Conservation (phyloP, 92 coral and sea anemone genomes). For the Actinostola sp. region DNA sequence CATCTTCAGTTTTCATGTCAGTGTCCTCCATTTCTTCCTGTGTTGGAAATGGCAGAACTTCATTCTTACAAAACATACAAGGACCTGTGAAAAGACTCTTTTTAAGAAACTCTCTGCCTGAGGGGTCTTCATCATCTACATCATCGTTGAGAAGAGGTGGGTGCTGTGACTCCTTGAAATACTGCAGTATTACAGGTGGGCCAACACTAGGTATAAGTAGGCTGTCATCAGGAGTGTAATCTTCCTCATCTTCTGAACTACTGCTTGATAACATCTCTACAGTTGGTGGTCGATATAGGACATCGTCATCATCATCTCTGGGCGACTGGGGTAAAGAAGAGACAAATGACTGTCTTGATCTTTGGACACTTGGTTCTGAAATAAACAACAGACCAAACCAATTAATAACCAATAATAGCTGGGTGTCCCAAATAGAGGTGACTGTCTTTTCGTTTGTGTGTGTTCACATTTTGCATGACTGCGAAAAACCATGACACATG, state of each 20-base stretch:
- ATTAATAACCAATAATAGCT: slow-evolving; percentile 18
- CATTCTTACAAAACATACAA: slow-evolving; percentile 90
- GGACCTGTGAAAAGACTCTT: slow-evolving; percentile 76
- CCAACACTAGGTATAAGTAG: slow-evolving; percentile 91
- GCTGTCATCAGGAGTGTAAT: slow-evolving; percentile 54
- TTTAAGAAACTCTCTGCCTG: slow-evolving; percentile 52
- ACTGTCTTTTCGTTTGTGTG: neutral
- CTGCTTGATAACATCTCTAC: slow-evolving; percentile 85
- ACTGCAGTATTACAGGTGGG: slow-evolving; percentile 96
- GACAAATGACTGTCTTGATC: slow-evolving; percentile 60
- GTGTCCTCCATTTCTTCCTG: slow-evolving; percentile 67
- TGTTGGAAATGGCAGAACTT: slow-evolving; percentile 82
- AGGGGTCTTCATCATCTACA: slow-evolving; percentile 34
- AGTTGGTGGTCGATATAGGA: slow-evolving; percentile 82
- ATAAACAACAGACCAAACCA: slow-evolving; percentile 7
- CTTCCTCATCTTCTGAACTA: slow-evolving; percentile 77
- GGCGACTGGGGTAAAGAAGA: slow-evolving; percentile 73
- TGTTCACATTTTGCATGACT: too few relatives aligned
- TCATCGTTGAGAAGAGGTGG: slow-evolving; percentile 80
- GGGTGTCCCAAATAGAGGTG: neutral
- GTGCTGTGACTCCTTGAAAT: slow-evolving; percentile 88
- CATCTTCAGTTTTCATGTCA: slow-evolving; percentile 64
- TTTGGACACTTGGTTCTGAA: slow-evolving; percentile 41
- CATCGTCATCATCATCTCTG: slow-evolving; percentile 65
- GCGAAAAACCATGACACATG: too few relatives aligned